These are phyloP conservation scores for Drosophila subpulchrella DNA, from an alignment of 1,140 invertebrate genomes.

Conservation along the genomic window DNA sequence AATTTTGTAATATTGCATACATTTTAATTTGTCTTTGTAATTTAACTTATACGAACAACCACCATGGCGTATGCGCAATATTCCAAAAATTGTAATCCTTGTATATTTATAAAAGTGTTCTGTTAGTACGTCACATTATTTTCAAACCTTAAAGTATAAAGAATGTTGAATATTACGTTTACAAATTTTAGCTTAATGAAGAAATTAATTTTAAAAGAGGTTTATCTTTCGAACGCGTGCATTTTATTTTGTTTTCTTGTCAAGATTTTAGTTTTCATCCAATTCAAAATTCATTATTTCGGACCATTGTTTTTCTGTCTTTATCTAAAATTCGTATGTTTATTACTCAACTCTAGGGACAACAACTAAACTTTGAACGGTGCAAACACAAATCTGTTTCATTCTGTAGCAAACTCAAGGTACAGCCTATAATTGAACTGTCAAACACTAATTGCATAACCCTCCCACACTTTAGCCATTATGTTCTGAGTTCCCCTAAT, in stretches of 20 bases:
- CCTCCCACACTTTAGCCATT: not conserved
- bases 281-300: not conserved
- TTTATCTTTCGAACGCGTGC: too few relatives aligned
- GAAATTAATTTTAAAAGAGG: too few relatives aligned
- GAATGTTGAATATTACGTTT: too few relatives aligned
- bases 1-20: too few relatives aligned
- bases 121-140: too few relatives aligned
- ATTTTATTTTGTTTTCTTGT: too few relatives aligned
- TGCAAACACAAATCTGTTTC: constrained; percentile 16
- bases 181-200: too few relatives aligned
- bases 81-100: not conserved
- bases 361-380: constrained; percentile 18
- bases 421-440: constrained; percentile 42
- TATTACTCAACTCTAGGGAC: constrained; percentile 6
- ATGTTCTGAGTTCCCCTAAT: not conserved
- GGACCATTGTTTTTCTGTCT: not conserved
- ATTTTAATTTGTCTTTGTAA: too few relatives aligned
- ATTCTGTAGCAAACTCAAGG: constrained; percentile 17
- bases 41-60: not conserved
- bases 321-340: constrained; percentile 3
- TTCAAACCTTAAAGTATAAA: too few relatives aligned
- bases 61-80: not conserved
- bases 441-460: constrained; percentile 44
- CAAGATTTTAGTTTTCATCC: too few relatives aligned
- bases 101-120: too few relatives aligned